Base-by-base conservation (phyloP, 1,140 invertebrate species). In the Calycopis cecrops region DNA sequence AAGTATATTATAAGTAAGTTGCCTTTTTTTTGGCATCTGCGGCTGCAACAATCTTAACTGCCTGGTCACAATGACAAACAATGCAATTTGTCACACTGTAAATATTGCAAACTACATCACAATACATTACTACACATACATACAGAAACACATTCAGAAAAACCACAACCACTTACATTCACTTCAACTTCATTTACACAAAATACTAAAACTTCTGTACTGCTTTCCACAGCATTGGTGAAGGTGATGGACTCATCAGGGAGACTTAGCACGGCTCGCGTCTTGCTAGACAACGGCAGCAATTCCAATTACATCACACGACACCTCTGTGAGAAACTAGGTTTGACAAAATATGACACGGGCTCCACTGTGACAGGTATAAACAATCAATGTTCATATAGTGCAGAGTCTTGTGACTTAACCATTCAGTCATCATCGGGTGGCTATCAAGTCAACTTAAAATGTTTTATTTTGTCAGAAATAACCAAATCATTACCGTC, bases 151-250 rank as follows among this genome's bases (percentile, higher is more conserved):
- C n/a, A n/a, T n/a, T n/a, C n/a, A n/a, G n/a, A n/a, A n/a, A n/a
- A n/a, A n/a, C n/a, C n/a, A n/a, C n/a, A n/a, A n/a, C n/a, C n/a
- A n/a, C n/a, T n/a, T n/a, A n/a, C n/a, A n/a, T n/a, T n/a, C n/a
- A n/a, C n/a, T n/a, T n/a, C n/a, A n/a, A n/a, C n/a, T n/a, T n/a
- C n/a, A n/a, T n/a, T n/a, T n/a, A n/a, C n/a, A n/a, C n/a, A n/a
- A n/a, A n/a, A n/a, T n/a, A n/a, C n/a, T n/a, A n/a, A n/a, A n/a
- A n/a, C n/a, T n/a, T n/a, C n/a, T n/a, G 42, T 62, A 16, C 61
- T 65, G 35, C 60, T 70, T 17, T 70, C 62, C 59, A 71, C 65
- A 68, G 65, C 68, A 4, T 7, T 67, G 49, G 63, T 68, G 58
- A 52, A 56, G 17, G 61, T 65, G 47, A 6, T 50, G 1, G 63